Conservation (phyloP, 2,888 invertebrate species). For the Mermis nigrescens region DNA sequence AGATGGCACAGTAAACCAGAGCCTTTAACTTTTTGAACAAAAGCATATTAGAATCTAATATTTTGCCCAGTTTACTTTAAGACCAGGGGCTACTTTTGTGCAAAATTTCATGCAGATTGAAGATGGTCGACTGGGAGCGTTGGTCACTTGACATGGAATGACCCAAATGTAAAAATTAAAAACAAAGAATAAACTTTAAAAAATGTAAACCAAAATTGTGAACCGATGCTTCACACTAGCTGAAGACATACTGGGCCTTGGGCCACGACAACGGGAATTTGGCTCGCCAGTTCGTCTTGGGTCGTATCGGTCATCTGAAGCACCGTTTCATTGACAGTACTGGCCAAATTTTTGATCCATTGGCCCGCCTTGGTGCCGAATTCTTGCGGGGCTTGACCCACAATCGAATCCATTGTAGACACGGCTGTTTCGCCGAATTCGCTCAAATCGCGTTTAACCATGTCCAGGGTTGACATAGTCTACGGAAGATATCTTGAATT, state of each 20-base stretch:
- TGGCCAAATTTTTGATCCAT: slow-evolving; percentile 20
- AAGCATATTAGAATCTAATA: no score
- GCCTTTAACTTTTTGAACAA: no score
- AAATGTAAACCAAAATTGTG: not conserved
- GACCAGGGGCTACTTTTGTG: no score
- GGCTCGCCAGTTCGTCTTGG: slow-evolving; percentile 18
- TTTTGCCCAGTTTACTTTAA: no score
- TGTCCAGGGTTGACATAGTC: slow-evolving; percentile 26
- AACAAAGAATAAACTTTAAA: not conserved
- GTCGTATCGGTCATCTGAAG: slow-evolving; percentile 26
- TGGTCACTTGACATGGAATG: no score
- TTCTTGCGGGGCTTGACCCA: not conserved
- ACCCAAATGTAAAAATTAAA: no score
- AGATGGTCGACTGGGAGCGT: no score
- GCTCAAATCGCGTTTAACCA: slow-evolving; percentile 27
- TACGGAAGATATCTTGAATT: slow-evolving; percentile 14
- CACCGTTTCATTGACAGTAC: slow-evolving; percentile 21
- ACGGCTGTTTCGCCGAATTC: slow-evolving; percentile 26
- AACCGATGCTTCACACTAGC: not conserved
- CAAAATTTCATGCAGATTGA: no score
- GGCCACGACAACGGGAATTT: slow-evolving; percentile 1
- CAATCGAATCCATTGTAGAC: slow-evolving; percentile 17
- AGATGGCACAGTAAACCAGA: no score
- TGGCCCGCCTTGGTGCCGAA: not conserved
- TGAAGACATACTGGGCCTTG: not conserved